These are phyloP conservation scores for Helicoverpa assulta DNA, from an alignment of 2,888 invertebrate species.

Conservation along the genomic window DNA sequence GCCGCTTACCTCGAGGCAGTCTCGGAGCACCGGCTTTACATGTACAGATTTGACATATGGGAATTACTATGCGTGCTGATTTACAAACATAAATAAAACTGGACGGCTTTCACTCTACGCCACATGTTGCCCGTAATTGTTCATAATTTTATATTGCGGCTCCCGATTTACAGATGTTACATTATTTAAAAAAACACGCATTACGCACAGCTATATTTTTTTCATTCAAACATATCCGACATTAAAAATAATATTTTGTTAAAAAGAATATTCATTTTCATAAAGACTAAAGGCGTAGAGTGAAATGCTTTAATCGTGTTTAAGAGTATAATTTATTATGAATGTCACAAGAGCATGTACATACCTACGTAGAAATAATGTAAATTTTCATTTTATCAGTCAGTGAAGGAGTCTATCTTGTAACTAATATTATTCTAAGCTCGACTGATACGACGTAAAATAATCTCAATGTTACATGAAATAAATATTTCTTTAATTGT, in stretches of 20 bases:
- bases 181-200: conserved; percentile 17
- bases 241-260: neutral
- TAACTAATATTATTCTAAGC: conserved; percentile 80
- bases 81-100: conserved; percentile 60
- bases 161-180: conserved; percentile 32
- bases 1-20: conserved; percentile 42
- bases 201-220: conserved; percentile 17
- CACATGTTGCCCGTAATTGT: conserved; percentile 56
- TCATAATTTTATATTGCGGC: conserved; percentile 46
- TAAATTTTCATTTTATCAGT: conserved; percentile 77
- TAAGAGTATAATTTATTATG: conserved; percentile 47
- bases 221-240: neutral
- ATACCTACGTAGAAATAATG: conserved; percentile 68
- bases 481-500: conserved; percentile 83
- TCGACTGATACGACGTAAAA: conserved; percentile 84
- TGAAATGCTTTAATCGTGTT: conserved; percentile 34
- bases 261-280: neutral
- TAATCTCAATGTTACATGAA: conserved; percentile 85
- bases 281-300: conserved; percentile 16
- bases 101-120: conserved; percentile 48
- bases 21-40: conserved; percentile 46
- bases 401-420: conserved; percentile 79
- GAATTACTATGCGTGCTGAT: conserved; percentile 58
- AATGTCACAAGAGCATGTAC: conserved; percentile 63
- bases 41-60: conserved; percentile 60